Base-by-base conservation (phyloP, 2,888 invertebrate species). In the Drosophila percnosoma region DNA sequence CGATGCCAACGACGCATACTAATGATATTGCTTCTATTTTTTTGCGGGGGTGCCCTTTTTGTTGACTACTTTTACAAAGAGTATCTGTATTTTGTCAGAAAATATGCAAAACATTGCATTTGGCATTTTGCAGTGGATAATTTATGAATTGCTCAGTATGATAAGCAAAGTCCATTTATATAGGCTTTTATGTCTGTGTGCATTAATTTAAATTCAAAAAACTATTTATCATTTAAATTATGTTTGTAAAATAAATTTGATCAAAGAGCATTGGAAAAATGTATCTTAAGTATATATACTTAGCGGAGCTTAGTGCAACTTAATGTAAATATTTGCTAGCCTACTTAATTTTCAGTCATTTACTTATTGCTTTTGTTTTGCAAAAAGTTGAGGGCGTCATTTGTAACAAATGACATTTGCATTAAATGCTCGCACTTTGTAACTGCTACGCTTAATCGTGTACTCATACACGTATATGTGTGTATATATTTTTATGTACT, bases 381-480 rank as follows among this genome's bases (percentile, higher is more conserved):
- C 5, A 1, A 36, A 63, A 62, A 69, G 62, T 75, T 89, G 68
- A 79, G 66, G 49, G 69, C 75, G 70, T 78, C 83, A 77, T 86
- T 86, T 85, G 82, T 73, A 76, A 62, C 86, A 87, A 78, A 82
- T 85, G 82, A 70, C 80, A 86, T 83, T 74, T 83, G 87, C 77
- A 83, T 78, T 89, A 74, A 83, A 86, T 86, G 71, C 69, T 73
- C 68, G 48, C 64, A 55, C 60, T 68, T 63, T 57, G 58, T 42
- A 48, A 45, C 64, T 48, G 49, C 15, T n/a, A 40, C 49, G 59
- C 62, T 79, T 80, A 77, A 84, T 80, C 75, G 64, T 57, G 55
- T 61, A 48, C 45, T 18, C 8, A 38, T 45, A 36, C 7, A 53
- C 27, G 51, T 48, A 51, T 42, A 33, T 45, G 59, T 42, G 52